Conservation (phyloP, 2,113 vertebrate species). For the Cercopithecus mona region DNA sequence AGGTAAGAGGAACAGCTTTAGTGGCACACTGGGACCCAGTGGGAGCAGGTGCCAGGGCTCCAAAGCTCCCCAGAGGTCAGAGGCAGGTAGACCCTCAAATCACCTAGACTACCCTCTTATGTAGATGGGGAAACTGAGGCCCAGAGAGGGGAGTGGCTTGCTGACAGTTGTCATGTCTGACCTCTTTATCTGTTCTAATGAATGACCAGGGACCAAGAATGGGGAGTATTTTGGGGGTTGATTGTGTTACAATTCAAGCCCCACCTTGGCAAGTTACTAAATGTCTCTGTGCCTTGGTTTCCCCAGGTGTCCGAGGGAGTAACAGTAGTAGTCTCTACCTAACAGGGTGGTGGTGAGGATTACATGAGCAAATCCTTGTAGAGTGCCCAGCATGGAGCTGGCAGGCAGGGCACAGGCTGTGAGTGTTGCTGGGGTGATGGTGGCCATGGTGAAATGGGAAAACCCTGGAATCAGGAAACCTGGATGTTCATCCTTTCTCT, state of each 20-base stretch:
- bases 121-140: not conserved
- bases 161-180: not conserved
- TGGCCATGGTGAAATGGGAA: not conserved
- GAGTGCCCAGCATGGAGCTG: not conserved
- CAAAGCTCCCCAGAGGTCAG: not conserved
- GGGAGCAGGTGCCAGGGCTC: not conserved
- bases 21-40: accelerated
- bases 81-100: not conserved
- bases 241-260: not conserved
- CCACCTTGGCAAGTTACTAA: not conserved
- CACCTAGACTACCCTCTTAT: not conserved
- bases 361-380: not conserved
- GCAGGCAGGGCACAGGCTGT: accelerated
- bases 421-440: not conserved
- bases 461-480: not conserved
- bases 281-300: not conserved
- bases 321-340: not conserved
- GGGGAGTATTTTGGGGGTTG: no score
- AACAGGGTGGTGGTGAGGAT: no score
- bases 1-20: not conserved
- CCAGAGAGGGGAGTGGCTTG: not conserved
- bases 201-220: not conserved
- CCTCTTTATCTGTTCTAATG: not conserved
- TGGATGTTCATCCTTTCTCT: not conserved
- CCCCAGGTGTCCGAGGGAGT: not conserved